Evolutionary conservation across 1,140 invertebrate species (phyloP).

Genomic region (Potamilus streckersoni): DNA sequence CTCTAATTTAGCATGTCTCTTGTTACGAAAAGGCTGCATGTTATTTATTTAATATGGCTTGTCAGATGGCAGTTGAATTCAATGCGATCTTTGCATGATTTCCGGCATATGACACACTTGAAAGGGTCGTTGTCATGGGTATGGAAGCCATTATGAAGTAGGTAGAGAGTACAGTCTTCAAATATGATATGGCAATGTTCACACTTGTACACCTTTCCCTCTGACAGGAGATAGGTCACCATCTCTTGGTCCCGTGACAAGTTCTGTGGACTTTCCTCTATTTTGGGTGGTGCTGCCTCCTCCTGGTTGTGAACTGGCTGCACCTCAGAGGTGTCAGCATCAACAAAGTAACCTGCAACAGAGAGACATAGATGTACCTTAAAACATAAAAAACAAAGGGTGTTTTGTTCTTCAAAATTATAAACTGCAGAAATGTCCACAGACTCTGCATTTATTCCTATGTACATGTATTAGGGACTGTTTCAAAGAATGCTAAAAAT

Average conservation of each 20-base stretch:
- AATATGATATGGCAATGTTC: conserved; percentile 63
- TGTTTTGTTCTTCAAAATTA: no score
- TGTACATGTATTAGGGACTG: no score
- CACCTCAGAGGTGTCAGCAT: conserved; percentile 28
- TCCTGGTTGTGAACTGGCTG: conserved; percentile 37
- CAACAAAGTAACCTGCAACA: conserved; percentile 2
- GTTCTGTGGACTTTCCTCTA: conserved; percentile 23
- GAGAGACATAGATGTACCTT: no score
- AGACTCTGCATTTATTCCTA: no score
- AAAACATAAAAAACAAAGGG: no score
- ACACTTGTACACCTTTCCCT: conserved; percentile 59
- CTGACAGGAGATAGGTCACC: conserved; percentile 49
- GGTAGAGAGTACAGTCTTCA: conserved; percentile 60
- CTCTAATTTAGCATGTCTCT: no score
- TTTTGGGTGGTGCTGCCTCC: conserved; percentile 30
- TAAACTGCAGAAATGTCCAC: no score
- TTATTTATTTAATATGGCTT: conserved; percentile 58
- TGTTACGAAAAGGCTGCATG: neutral
- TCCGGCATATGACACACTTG: conserved; percentile 58
- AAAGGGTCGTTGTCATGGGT: conserved; percentile 60
- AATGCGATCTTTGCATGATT: conserved; percentile 57
- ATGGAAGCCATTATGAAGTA: conserved; percentile 63
- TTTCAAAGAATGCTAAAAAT: no score
- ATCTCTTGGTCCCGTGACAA: conserved; percentile 41
- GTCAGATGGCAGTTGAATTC: conserved; percentile 64